These are phyloP conservation scores for Merodon equestris DNA, from an alignment of 2,888 invertebrate genomes.

Conservation along the genomic window DNA sequence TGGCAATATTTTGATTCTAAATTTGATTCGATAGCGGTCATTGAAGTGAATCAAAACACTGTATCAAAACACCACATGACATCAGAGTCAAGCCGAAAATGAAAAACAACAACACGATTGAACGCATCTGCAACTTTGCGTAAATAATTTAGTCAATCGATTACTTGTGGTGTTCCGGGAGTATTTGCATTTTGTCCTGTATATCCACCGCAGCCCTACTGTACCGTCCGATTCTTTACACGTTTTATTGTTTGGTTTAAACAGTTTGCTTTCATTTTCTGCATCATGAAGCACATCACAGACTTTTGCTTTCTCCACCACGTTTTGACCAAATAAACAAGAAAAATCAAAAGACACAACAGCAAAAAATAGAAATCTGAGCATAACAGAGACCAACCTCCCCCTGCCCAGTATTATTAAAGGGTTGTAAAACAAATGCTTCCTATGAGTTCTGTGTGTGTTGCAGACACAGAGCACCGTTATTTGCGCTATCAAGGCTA, in stretches of 20 bases:
- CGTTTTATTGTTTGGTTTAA: slow-evolving; percentile 19
- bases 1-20: background rate
- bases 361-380: slow-evolving; percentile 19
- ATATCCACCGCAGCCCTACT: background rate
- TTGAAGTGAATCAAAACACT: slow-evolving; percentile 31
- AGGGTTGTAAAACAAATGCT: slow-evolving; percentile 15
- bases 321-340: slow-evolving; percentile 24
- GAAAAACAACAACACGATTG: background rate
- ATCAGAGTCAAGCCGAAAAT: slow-evolving; percentile 3
- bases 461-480: slow-evolving; percentile 12
- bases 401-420: background rate
- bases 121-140: slow-evolving; percentile 60
- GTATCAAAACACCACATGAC: slow-evolving; percentile 9
- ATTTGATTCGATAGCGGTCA: slow-evolving; percentile 47
- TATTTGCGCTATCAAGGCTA: slow-evolving; percentile 15
- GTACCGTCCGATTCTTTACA: slow-evolving; percentile 6
- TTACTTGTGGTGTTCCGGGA: slow-evolving; percentile 21
- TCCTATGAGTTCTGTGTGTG: slow-evolving; percentile 8
- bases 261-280: slow-evolving; percentile 60
- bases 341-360: slow-evolving; percentile 41
- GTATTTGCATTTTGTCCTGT: slow-evolving; percentile 38
- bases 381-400: slow-evolving; percentile 25
- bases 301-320: slow-evolving; percentile 32
- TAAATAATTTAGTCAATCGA: slow-evolving; percentile 66
- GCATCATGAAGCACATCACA: slow-evolving; percentile 48